These are phyloP conservation scores for Cephonodes hylas DNA, from an alignment of 2,888 invertebrate genomes.

Conservation along the genomic window DNA sequence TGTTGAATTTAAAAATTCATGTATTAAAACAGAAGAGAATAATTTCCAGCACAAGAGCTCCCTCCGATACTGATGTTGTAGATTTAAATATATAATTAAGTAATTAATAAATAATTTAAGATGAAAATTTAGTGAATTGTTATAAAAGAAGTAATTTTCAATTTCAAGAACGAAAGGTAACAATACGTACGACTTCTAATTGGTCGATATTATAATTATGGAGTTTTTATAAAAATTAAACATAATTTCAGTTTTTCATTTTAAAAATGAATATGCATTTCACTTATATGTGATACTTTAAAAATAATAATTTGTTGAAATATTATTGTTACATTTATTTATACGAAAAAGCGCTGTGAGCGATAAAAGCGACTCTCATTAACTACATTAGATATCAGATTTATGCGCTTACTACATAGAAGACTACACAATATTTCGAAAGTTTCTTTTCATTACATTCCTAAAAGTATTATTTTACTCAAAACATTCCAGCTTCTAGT, in stretches of 20 bases:
- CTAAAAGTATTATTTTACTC: background rate
- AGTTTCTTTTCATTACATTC: background rate
- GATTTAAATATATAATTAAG: slow-evolving; percentile 19
- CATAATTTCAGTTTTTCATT: background rate
- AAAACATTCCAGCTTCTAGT: background rate
- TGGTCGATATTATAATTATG: background rate
- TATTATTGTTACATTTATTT: background rate
- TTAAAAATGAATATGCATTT: background rate
- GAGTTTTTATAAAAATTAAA: background rate
- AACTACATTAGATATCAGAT: background rate
- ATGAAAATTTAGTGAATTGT: slow-evolving; percentile 28
- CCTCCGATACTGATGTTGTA: slow-evolving; percentile 17
- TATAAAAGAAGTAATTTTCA: slow-evolving; percentile 23
- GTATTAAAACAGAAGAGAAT: background rate
- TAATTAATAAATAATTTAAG: slow-evolving; percentile 24
- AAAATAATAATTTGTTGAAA: background rate
- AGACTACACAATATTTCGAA: background rate
- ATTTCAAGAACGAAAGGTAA: slow-evolving; percentile 22
- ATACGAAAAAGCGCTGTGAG: background rate
- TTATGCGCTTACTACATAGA: background rate
- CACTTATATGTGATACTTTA: background rate
- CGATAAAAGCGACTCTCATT: background rate
- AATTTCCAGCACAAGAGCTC: slow-evolving; percentile 25
- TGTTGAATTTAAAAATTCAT: background rate
- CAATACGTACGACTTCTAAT: background rate